Evolutionary conservation across 2,888 invertebrate genomes (phyloP).

Genomic region (Papilio gigon): DNA sequence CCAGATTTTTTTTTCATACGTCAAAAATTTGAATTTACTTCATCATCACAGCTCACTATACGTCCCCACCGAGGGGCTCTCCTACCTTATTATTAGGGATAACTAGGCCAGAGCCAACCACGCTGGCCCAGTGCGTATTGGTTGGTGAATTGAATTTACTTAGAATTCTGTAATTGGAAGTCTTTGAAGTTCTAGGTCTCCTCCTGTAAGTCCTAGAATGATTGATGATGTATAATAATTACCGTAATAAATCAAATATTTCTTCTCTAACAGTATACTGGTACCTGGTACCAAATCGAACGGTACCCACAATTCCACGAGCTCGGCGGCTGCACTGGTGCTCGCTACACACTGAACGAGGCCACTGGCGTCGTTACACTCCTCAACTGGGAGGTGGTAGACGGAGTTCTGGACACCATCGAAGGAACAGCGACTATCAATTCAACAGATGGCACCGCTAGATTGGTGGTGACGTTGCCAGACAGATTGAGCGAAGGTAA

Average conservation of each 20-base stretch:
- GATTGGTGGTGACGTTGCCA: conserved; percentile 57
- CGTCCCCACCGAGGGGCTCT: too few relatives aligned
- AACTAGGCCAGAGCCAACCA: too few relatives aligned
- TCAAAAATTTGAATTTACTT: too few relatives aligned
- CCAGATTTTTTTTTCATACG: too few relatives aligned
- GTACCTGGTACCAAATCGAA: conserved; percentile 71
- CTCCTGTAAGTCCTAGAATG: too few relatives aligned
- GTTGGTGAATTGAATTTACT: too few relatives aligned
- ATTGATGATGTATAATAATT: too few relatives aligned
- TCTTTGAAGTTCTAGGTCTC: too few relatives aligned
- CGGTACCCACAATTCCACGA: conserved; percentile 62
- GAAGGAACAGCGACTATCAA: conserved; percentile 60
- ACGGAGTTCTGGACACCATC: conserved; percentile 55
- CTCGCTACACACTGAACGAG: conserved; percentile 55
- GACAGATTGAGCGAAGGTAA: conserved; percentile 55
- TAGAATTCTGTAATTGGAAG: too few relatives aligned
- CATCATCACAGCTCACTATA: too few relatives aligned
- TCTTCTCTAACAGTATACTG: conserved; percentile 61
- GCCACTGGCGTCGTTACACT: conserved; percentile 56
- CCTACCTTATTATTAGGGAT: too few relatives aligned
- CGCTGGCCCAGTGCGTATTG: too few relatives aligned
- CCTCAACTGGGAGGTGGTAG: conserved; percentile 66
- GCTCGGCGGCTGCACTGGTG: conserved; percentile 61
- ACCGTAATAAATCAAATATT: neutral
- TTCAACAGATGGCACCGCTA: conserved; percentile 59